Conservation (phyloP, 2,797 vertebrate genomes). For the Smutsia temminckii region DNA sequence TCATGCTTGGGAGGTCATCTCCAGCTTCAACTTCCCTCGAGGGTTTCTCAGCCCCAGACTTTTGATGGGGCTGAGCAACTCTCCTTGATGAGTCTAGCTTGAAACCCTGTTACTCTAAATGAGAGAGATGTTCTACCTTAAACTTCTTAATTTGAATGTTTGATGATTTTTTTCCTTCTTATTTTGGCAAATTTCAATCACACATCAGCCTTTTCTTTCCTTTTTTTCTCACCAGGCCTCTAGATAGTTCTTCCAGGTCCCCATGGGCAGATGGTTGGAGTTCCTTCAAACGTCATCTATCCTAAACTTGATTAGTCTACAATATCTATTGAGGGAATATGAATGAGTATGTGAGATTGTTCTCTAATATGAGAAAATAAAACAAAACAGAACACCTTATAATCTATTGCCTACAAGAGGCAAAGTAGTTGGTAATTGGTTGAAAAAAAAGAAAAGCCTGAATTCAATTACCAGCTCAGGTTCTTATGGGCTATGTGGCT, state of each 20-base stretch:
- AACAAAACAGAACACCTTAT: neutral
- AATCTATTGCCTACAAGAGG: neutral
- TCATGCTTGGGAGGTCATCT: neutral
- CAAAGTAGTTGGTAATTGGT: neutral
- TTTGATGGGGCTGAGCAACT: fast-evolving
- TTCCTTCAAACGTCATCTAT: neutral
- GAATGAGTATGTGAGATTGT: neutral
- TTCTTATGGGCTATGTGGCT: neutral
- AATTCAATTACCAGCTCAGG: neutral
- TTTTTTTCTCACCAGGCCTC: neutral
- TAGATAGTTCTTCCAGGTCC: neutral
- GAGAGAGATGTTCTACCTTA: neutral
- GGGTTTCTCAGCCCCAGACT: neutral
- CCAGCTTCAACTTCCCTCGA: neutral
- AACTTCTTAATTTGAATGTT: neutral
- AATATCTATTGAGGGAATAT: neutral
- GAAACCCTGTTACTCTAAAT: neutral
- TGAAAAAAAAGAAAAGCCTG: neutral
- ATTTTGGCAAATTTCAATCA: neutral
- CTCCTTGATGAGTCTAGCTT: neutral
- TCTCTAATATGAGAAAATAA: neutral
- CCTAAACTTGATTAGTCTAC: neutral
- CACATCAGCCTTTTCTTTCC: neutral
- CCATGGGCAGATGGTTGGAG: neutral
- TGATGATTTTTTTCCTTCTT: neutral